phyloP scores from a whole-genome alignment of 2,797 vertebrate species.

The Tenualosa thibaudeaui region DNA sequence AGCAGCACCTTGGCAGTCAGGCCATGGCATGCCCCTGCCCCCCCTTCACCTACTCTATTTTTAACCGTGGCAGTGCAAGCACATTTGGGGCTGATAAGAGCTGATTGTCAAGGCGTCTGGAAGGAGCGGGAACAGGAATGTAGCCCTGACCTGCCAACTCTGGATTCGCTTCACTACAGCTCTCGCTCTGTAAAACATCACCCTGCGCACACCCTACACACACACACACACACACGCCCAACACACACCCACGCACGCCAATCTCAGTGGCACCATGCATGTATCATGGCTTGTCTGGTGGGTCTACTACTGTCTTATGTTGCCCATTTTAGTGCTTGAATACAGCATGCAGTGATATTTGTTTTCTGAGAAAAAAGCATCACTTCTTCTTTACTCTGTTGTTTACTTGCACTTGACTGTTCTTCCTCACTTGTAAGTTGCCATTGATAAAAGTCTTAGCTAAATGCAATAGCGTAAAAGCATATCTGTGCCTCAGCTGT shows the following conservation, averaged over 20 bases:
- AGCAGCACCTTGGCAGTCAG: constrained; percentile 57
- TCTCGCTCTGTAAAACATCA: constrained; percentile 4
- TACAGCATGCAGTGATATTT: background rate
- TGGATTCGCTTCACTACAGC: constrained; percentile 58
- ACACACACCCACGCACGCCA: background rate
- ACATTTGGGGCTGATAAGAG: constrained; percentile 68
- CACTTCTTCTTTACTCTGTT: too few relatives aligned
- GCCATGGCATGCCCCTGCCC: constrained; percentile 65
- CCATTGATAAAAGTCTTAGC: too few relatives aligned
- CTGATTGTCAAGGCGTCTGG: constrained; percentile 20
- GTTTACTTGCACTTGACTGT: background rate
- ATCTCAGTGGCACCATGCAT: background rate
- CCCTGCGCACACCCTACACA: background rate
- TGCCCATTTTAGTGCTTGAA: background rate
- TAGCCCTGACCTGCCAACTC: constrained; percentile 64
- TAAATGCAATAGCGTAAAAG: too few relatives aligned
- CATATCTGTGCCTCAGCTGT: background rate
- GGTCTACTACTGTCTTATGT: background rate
- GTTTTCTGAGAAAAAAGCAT: too few relatives aligned
- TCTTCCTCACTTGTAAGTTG: too few relatives aligned
- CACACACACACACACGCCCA: background rate
- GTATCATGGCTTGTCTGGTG: background rate
- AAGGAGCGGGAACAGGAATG: constrained; percentile 60
- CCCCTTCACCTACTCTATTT: constrained; percentile 72
- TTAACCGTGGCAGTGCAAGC: constrained; percentile 59